These are phyloP conservation scores for Leptoteleia sp. DNA, from an alignment of 1,140 invertebrate species.

Conservation along the genomic window DNA sequence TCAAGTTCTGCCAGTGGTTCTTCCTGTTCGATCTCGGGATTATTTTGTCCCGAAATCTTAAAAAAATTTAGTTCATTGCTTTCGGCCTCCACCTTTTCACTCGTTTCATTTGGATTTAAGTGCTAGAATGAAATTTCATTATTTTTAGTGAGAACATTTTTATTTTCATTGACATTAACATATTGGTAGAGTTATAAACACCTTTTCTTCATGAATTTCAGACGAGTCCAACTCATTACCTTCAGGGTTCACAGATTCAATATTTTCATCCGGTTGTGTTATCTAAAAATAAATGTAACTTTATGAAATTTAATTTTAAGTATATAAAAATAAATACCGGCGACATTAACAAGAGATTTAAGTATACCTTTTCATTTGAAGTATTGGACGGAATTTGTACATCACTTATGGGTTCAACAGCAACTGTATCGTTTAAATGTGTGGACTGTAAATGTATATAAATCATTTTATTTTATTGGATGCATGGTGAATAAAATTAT, in stretches of 20 bases:
- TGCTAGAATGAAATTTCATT: not conserved
- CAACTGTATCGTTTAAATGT: not conserved
- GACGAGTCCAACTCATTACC: not conserved
- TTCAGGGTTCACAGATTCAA: not conserved
- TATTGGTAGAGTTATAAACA: not conserved
- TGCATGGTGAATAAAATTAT: not conserved
- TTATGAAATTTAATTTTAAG: not conserved
- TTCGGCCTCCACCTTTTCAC: constrained; percentile 12
- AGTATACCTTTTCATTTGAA: constrained; percentile 3
- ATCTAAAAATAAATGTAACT: not conserved
- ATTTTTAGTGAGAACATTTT: not conserved
- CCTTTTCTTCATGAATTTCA: not conserved
- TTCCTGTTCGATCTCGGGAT: constrained; percentile 14
- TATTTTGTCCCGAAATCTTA: constrained; percentile 16
- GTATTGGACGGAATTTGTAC: constrained; percentile 8
- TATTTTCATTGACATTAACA: not conserved
- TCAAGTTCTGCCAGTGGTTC: constrained; percentile 28
- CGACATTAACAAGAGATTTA: too few species aligned
- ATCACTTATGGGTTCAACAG: not conserved
- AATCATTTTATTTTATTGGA: not conserved
- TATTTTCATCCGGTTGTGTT: not conserved
- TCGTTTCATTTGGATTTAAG: not conserved
- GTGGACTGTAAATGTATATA: not conserved
- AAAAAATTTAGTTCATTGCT: not conserved
- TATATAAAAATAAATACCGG: constrained; percentile 4